Evolutionary conservation across 2,888 invertebrate genomes (phyloP).

Genomic region (Eutolmus rufibarbis): DNA sequence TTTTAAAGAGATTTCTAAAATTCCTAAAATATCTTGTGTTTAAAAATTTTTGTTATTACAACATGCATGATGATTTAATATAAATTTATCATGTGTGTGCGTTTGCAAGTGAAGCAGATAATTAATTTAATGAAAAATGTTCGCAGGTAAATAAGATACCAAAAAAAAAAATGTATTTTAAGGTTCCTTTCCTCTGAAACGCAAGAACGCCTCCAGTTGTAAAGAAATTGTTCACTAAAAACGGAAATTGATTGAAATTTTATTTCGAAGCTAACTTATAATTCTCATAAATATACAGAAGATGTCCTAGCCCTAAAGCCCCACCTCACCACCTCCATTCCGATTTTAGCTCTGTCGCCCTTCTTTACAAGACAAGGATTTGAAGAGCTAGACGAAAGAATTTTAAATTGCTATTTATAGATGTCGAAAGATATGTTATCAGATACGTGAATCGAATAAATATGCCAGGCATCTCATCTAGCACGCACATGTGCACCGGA

Average conservation of each 20-base stretch:
- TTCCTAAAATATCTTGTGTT: no score
- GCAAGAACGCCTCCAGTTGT: not conserved
- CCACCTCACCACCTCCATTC: not conserved
- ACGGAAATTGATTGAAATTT: not conserved
- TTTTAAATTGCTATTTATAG: constrained; percentile 34
- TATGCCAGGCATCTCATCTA: not conserved
- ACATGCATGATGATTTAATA: no score
- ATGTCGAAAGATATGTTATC: constrained; percentile 34
- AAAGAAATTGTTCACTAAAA: not conserved
- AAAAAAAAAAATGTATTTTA: not conserved
- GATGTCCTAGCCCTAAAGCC: not conserved
- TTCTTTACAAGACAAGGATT: not conserved
- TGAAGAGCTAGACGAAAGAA: constrained; percentile 12
- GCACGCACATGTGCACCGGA: constrained; percentile 23
- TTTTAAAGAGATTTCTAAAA: no score
- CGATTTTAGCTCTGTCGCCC: not conserved
- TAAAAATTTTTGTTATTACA: no score
- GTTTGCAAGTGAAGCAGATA: no score
- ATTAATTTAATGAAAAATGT: no score
- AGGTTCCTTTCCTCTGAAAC: not conserved
- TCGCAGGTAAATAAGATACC: no score
- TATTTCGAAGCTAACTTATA: not conserved
- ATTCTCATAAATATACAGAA: constrained; percentile 21
- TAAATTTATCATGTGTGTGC: no score
- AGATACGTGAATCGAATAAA: constrained; percentile 27